phyloP scores from a whole-genome alignment of 2,888 invertebrate genomes.

The Elmis aenea region DNA sequence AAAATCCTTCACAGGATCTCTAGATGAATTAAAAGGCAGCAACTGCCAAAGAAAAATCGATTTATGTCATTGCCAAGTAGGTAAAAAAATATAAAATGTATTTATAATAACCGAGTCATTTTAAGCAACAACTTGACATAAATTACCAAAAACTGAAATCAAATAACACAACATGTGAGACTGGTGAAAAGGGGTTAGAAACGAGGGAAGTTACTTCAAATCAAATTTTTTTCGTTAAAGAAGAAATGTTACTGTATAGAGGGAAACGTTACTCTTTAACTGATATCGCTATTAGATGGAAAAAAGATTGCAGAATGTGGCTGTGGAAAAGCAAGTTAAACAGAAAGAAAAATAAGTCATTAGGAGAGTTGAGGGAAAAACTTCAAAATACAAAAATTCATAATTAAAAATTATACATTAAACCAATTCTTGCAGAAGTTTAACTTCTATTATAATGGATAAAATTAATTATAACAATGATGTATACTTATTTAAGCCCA shows the following conservation, averaged over 20 bases:
- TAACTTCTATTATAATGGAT: too few species aligned
- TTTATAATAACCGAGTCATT: slow-evolving; percentile 3
- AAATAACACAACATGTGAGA: slow-evolving; percentile 3
- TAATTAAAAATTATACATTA: slow-evolving; percentile 8
- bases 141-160: slow-evolving; percentile 10
- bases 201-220: slow-evolving; percentile 35
- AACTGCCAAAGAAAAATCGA: slow-evolving; percentile 2
- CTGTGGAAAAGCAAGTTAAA: slow-evolving; percentile 50
- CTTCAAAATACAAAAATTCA: slow-evolving; percentile 21
- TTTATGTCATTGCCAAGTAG: neutral
- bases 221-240: slow-evolving; percentile 45
- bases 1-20: slow-evolving; percentile 28
- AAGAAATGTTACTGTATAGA: slow-evolving; percentile 52
- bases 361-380: slow-evolving; percentile 29
- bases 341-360: slow-evolving; percentile 32
- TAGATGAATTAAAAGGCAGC: slow-evolving; percentile 20
- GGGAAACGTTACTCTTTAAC: slow-evolving; percentile 53
- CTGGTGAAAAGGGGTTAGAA: slow-evolving; percentile 22
- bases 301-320: slow-evolving; percentile 67
- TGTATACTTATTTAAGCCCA: too few species aligned
- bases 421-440: too few species aligned
- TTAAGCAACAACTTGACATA: slow-evolving; percentile 12
- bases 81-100: slow-evolving; percentile 1
- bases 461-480: too few species aligned
- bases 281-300: slow-evolving; percentile 63